Base-by-base conservation (phyloP, 2,113 vertebrate genomes). In the Coracopsis vasa region DNA sequence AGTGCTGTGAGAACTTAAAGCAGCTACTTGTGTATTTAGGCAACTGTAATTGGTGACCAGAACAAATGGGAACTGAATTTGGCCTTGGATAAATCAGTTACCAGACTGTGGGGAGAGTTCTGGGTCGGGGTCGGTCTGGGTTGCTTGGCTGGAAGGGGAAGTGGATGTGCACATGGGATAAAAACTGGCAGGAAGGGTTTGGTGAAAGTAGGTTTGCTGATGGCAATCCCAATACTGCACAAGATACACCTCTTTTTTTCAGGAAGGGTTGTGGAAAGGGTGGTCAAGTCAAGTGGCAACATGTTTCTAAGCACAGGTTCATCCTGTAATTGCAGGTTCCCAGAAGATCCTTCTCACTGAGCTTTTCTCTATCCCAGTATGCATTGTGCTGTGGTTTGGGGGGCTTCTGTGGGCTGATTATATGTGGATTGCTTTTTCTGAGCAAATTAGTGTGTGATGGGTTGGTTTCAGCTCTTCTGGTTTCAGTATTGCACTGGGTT, bases 231-330 rank as follows among this genome's bases (percentile, higher is more conserved):
- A 67, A 75, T 47, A 24, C 72, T 61, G 39, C 1, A 5, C 51
- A 81, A 92, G 80, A 37, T 71, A 41, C 24, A 51, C 2, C 21
- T 64, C 6, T 65, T 24, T 74, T 24, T 72, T 85, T n/a, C 8
- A 14, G 61, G 81, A 60, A 78, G 61, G 24, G 31, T 47, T 80
- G 74, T 95, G 83, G 90, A 84, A 92, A 80, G 0, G 6, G 23
- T 90, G 90, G 83, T 90, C 80, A 75, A 77, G 86, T 90, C 79
- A 75, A 77, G 77, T 72, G 82, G 84, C 88, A 86, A 60, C 51
- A 25, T 69, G 83, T 91, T 92, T 84, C 80, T 92, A 29, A 93
- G 80, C 79, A 45, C 41, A 86, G 35, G 27, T 16, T 83, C 64
- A 51, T 92, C n/a, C 41, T 88, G 67, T 80, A 83, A 80, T 51